These are phyloP conservation scores for Microcebus ravelobensis DNA, from an alignment of 2,113 vertebrate genomes.

Conservation along the genomic window DNA sequence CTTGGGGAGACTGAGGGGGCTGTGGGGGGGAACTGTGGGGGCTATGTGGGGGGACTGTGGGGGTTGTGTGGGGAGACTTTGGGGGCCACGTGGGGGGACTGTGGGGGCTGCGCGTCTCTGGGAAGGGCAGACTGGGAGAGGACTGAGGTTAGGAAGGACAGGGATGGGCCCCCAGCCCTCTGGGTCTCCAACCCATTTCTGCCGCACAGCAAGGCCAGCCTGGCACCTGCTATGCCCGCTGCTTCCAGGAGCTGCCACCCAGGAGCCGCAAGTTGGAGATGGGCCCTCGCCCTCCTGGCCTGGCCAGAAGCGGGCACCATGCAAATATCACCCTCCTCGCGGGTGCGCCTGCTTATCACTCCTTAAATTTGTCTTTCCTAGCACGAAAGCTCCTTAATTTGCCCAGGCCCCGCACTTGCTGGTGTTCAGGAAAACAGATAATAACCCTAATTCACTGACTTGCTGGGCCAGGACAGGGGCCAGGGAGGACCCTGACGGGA, in stretches of 20 bases:
- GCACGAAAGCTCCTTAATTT: not conserved
- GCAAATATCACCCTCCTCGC: not conserved
- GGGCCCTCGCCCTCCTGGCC: not conserved
- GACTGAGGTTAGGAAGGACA: not conserved
- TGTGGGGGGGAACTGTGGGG: too few species aligned
- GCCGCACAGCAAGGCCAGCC: not conserved
- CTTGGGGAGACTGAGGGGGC: too few species aligned
- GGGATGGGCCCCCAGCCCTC: not conserved
- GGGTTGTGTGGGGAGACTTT: not conserved
- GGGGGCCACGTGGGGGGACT: too few species aligned
- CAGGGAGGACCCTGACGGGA: not conserved
- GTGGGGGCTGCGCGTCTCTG: not conserved
- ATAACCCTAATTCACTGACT: conserved; percentile 52
- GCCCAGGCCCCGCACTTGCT: conserved; percentile 28
- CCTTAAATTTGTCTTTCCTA: not conserved
- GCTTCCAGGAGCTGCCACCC: not conserved
- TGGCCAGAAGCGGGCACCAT: not conserved
- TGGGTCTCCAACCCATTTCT: rapidly evolving
- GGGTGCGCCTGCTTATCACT: not conserved
- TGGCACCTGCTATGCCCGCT: not conserved
- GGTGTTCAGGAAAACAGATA: conserved; percentile 21
- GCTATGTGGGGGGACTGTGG: rapidly evolving
- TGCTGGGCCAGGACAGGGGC: not conserved
- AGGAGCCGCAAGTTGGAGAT: not conserved
- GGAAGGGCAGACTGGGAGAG: not conserved